A percentile compares a stretch with the other conserved stretches of the same genome.
Evolutionary conservation across 2,797 vertebrate species (phyloP).

Genomic region (Cheirogaleus major): DNA sequence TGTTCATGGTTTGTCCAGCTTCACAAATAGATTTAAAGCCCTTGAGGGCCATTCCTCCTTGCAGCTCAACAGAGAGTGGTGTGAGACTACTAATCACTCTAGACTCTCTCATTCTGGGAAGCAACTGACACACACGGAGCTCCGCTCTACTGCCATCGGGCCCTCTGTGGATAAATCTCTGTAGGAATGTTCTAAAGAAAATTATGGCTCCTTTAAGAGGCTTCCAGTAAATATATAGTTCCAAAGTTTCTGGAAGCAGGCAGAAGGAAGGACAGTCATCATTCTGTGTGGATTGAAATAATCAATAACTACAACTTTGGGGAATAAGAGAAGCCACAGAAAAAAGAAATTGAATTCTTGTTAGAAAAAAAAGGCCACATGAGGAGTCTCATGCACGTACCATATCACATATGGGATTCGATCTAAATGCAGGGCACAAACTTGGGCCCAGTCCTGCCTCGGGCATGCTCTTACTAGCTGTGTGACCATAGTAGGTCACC

Average conservation of each 20-base stretch:
- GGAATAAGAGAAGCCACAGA: not conserved
- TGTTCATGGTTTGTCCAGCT: not conserved
- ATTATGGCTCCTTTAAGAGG: not conserved
- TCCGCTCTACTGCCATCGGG: not conserved
- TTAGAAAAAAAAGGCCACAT: not conserved
- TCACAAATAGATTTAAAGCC: not conserved
- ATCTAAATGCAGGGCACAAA: not conserved
- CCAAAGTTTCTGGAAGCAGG: not conserved
- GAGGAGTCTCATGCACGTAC: not conserved
- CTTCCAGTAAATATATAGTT: not conserved
- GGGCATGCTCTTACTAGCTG: not conserved
- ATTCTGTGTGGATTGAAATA: not conserved
- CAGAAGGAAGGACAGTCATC: not conserved
- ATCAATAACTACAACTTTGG: not conserved
- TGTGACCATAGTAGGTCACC: fast-evolving
- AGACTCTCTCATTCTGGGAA: not conserved
- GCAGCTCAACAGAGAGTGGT: not conserved
- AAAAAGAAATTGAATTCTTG: not conserved
- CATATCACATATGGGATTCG: fast-evolving
- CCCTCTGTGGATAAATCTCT: not conserved
- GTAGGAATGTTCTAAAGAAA: not conserved
- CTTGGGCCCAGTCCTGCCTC: not conserved
- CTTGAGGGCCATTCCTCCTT: not conserved
- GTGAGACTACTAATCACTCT: not conserved
- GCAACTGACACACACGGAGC: not conserved